Evolutionary conservation across 2,888 invertebrate species (phyloP), one percentile per base, ranked within the genome.

Genomic region (Agrotis puta): DNA sequence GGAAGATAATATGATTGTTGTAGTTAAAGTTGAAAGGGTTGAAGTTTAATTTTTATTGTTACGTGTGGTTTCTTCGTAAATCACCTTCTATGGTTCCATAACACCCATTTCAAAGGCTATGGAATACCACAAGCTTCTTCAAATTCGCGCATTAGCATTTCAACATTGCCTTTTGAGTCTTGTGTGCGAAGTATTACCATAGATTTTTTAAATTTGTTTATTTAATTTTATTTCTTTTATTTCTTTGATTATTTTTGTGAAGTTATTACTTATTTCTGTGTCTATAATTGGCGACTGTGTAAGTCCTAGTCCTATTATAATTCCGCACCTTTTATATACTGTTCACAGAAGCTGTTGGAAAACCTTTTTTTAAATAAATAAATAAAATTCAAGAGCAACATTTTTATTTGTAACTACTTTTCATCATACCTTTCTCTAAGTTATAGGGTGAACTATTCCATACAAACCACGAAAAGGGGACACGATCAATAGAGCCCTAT

Each of bases 401-500:
- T 48, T 22, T 27, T 27, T 61, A n/a, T 64, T 56, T 24, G 1
- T 54, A 71, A 54, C 50, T 39, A 54, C n/a, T 18, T 65, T 80
- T 65, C 14, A 62, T 13, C 9, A 39, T 65, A 63, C 48, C 16
- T 33, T 45, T 43, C n/a, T 11, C 47, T 48, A 50, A 63, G 9
- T 53, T 24, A 20, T 53, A 16, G 70, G 61, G 61, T 54, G 27
- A 58, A 57, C 54, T 57, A 70, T 57, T 67, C 51, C 18, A 62
- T 33, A 50, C 22, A 20, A 53, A 20, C 43, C 45, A 62, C 58
- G 56, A 64, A 82, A 81, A 65, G 54, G 68, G 82, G 67, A 56
- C 78, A 43, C 72, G 78, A 82, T 79, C 79, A 82, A 79, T 79
- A 82, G 82, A 57, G 77, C 69, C 70, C 77, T 70, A 68, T 77